Evolutionary conservation across 2,113 vertebrate genomes (phyloP), one percentile per base, ranked within the genome.

Genomic region (Lagopus muta): DNA sequence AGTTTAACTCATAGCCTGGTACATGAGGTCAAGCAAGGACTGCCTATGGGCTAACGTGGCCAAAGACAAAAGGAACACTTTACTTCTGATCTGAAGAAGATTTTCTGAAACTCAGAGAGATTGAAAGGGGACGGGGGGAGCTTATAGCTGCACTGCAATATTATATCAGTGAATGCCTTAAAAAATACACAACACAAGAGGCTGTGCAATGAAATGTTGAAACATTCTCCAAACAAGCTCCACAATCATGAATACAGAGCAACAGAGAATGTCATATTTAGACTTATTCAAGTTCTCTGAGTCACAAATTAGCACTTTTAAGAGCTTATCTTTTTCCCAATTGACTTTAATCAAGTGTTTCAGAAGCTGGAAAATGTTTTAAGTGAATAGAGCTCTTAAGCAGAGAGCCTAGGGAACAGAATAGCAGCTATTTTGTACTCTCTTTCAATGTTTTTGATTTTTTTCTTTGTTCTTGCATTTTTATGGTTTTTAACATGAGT

Each of bases 281-380:
- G 96, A 94, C 94, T 88, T 80, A 94, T 92, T 96, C 95, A 88
- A 75, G 55, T 94, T 97, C 95, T 93, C 94, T 78, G 86, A 97
- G 94, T 77, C 94, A 97, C 90, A 96, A 97, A 97, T 97, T 96
- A 97, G 95, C 92, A 92, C 94, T 97, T 96, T 96, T 97, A 97
- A 94, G 93, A 94, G 94, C 93, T 95, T 95, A 94, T 97, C 96
- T 96, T 94, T 96, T 95, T 92, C 95, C 94, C 96, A 97, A 78
- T 94, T 96, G 97, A 96, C 97, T 97, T 97, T 96, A 96, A 97
- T 97, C 96, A 97, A 98, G 96, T 96, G 96, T 95, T 92, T 97
- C 95, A 95, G 96, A 96, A 97, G 93, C 84, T 86, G 65, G 71
- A 93, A 97, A 97, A 94, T 96, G 94, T 97, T 97, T 96, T 96